Base-by-base conservation (phyloP, 2,797 vertebrate species). In the Vespertilio murinus region DNA sequence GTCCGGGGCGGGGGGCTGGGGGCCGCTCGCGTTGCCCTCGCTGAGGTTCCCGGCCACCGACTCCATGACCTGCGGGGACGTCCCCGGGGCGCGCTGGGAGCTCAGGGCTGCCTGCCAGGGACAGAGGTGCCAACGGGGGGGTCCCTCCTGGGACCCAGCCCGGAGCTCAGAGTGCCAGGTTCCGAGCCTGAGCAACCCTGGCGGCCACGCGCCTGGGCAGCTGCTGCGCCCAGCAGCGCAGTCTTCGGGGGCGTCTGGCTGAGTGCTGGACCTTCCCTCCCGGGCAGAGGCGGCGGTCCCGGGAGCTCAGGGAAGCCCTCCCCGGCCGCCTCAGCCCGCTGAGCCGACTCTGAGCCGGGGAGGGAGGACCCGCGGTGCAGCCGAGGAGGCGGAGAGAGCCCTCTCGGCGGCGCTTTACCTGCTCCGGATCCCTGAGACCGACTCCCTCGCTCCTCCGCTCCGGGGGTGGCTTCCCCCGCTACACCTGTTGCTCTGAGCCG, bases 11-110 rank as follows among this genome's bases (percentile, higher is more conserved):
- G 78, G 97, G 96, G 82, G 87, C 69, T 70, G 91, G 56, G 81
- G 85, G 20, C 70, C 74, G 91, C 92, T 95, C 23, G 22, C 91
- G 88, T 93, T 91, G 23, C 89, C 93, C 38, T 81, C 88, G 90
- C 98, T 97, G 17, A 94, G 77, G 87, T 98, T 98, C 40, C 56
- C 30, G 0, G 59, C 59, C 56, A 10, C 88, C 18, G 70, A 82
- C 82, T 98, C 98, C 98, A 98, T 98, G 59, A 22, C 88, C 42
- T 25, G 33, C 12, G 18, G 54, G 11, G 42, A 35, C 56, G 69
- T 42, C 10, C 9, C 45, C 74, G 20, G 0, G 16, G 25, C 7
- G 25, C 42, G 5, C 42, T 0, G 16, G 42, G n/a, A n/a, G n/a
- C n/a, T 14, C 20, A 70, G 23, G 14, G 9, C 22, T 0, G 59